These are phyloP conservation scores for Poeciliopsis gracilis DNA, from an alignment of 2,797 vertebrate species.

Conservation along the genomic window DNA sequence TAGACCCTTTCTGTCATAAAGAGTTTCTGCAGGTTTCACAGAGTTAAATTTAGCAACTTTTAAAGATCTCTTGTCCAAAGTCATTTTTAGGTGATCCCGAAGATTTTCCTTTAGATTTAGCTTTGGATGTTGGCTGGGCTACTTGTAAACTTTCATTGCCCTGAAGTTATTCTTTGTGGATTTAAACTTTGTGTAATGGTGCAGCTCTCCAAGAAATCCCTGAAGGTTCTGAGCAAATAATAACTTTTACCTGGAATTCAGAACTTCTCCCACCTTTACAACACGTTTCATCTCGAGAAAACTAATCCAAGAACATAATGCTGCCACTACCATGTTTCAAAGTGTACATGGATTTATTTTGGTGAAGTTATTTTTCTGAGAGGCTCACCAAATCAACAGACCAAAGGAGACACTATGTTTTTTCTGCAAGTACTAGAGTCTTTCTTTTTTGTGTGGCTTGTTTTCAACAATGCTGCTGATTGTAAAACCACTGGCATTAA, in stretches of 20 bases:
- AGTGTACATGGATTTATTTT: neutral
- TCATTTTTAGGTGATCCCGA: neutral
- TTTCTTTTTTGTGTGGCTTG: neutral
- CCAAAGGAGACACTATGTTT: neutral
- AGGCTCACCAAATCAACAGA: neutral
- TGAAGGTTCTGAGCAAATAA: neutral
- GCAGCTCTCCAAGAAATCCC: neutral
- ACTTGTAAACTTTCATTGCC: neutral
- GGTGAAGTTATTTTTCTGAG: neutral
- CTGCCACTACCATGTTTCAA: neutral
- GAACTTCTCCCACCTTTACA: neutral
- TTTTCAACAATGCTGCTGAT: neutral
- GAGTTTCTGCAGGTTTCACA: neutral
- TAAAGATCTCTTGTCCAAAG: neutral
- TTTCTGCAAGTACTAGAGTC: neutral
- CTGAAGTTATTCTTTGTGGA: neutral
- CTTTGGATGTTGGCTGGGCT: neutral
- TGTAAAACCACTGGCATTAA: neutral
- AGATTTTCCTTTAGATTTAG: neutral
- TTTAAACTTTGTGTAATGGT: neutral
- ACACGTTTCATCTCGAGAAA: neutral
- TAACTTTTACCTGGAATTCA: neutral
- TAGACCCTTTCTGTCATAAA: neutral
- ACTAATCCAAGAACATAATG: neutral
- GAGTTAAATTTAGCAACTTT: neutral